phyloP scores from a whole-genome alignment of 2,888 invertebrate species.

The Antheraea yamamai region DNA sequence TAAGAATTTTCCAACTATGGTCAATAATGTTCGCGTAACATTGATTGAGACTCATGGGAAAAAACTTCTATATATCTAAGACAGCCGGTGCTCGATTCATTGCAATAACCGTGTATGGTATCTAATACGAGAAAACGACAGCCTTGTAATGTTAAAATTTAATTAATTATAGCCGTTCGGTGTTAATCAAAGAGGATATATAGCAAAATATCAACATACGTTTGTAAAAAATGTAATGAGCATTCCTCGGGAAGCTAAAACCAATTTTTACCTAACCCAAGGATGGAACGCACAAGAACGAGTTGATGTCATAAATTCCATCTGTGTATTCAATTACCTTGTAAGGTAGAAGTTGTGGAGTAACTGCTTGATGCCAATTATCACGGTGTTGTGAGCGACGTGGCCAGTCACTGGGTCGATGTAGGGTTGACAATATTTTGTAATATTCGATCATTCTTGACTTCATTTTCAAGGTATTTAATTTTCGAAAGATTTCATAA shows the following conservation, averaged over 20 bases:
- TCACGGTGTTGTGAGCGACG: conserved; percentile 33
- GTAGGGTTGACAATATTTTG: conserved; percentile 27
- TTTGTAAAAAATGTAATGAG: not conserved
- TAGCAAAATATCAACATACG: not conserved
- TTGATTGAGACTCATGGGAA: conserved; percentile 10
- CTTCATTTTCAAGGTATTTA: not conserved
- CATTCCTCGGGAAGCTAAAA: not conserved
- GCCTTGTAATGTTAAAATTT: not conserved
- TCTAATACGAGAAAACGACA: conserved; percentile 1
- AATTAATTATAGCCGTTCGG: not conserved
- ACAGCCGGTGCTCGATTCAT: not conserved
- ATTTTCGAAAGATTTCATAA: not conserved
- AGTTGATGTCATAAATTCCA: conserved; percentile 41
- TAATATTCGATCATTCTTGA: conserved; percentile 24
- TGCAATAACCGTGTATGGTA: not conserved
- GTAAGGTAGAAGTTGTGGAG: conserved; percentile 37
- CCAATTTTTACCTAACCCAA: not conserved
- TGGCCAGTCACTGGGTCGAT: conserved; percentile 25
- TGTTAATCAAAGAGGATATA: conserved; percentile 1
- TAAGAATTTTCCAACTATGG: conserved; percentile 9
- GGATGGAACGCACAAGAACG: conserved; percentile 26
- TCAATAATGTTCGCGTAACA: conserved; percentile 13
- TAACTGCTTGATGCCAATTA: conserved; percentile 52
- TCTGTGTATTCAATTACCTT: conserved; percentile 45
- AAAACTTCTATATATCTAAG: not conserved